Base-by-base conservation (phyloP, 2,797 vertebrate species). In the Typhlichthys eigenmanni region DNA sequence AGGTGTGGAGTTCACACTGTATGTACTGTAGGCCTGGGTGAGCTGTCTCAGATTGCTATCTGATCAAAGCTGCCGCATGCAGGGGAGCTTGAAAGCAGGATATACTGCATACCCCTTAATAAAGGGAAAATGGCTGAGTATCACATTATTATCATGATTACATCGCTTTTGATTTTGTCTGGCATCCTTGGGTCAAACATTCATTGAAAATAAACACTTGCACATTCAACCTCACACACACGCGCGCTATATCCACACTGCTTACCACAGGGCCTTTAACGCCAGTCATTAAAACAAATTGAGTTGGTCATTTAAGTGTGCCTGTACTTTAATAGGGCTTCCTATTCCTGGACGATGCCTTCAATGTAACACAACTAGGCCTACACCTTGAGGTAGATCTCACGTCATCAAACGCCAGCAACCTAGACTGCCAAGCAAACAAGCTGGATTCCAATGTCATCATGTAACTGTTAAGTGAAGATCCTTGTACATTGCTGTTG, bases 1-100 rank as follows among this genome's bases (percentile, higher is more conserved):
- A 76, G 74, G 78, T 79, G 78, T 73, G 71, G 61, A 54, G 49
- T 62, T 71, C 24, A 0, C 47, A 72, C 69, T 73, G 81, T 81
- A 78, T 62, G 71, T 64, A 64, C 34, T 5, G 34, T 34, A 34
- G 34, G 34, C 34, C 7, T 34, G 34, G 34, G 34, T 34, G 34
- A 34, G 34, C 7, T 34, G 55, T 14, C 66, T 53, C 34, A 64
- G 57, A 47, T 70, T 13, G 58, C 66, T 62, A 48, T 71, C 55
- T 64, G 64, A 70, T 59, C 13, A 17, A 72, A 43, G 43, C 63
- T 55, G 38, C 9, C 49, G 48, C 46, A 82, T 72, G 72, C 54
- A 19, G 56, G 43, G 66, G 38, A 77, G 80, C 70, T 72, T 38
- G 62, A 77, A 19, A 19, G 56, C 58, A 48, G 50, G 58, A 66